phyloP scores from a whole-genome alignment of 2,797 vertebrate species.

The Poeciliopsis turneri region DNA sequence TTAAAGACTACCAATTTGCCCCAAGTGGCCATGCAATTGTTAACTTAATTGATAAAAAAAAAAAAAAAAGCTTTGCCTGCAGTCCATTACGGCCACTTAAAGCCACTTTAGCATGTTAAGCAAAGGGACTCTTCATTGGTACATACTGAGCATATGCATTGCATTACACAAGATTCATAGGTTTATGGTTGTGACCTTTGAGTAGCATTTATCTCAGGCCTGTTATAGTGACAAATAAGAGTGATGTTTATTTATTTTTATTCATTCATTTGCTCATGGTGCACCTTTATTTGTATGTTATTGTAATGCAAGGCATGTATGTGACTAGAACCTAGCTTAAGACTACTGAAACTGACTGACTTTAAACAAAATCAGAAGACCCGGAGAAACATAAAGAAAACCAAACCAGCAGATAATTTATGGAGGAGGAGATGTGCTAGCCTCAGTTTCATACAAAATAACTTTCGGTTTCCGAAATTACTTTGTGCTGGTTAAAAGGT shows the following conservation, averaged over 20 bases:
- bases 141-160: neutral
- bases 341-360: neutral
- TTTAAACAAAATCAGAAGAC: neutral
- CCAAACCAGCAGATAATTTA: neutral
- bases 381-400: neutral
- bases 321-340: neutral
- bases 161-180: neutral
- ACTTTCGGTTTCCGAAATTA: neutral
- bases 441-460: neutral
- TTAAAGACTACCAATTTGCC: neutral
- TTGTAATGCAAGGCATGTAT: neutral
- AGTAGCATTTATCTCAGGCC: neutral
- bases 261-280: neutral
- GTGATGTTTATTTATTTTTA: neutral
- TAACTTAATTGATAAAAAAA: neutral
- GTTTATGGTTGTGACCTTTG: neutral
- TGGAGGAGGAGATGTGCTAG: neutral
- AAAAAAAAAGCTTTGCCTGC: neutral
- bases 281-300: neutral
- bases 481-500: neutral
- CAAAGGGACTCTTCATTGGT: neutral
- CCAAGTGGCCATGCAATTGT: neutral
- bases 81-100: neutral
- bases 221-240: neutral
- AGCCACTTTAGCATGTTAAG: neutral